phyloP scores from a whole-genome alignment of 2,888 invertebrate species.

The Callyntrura guangdongensis region DNA sequence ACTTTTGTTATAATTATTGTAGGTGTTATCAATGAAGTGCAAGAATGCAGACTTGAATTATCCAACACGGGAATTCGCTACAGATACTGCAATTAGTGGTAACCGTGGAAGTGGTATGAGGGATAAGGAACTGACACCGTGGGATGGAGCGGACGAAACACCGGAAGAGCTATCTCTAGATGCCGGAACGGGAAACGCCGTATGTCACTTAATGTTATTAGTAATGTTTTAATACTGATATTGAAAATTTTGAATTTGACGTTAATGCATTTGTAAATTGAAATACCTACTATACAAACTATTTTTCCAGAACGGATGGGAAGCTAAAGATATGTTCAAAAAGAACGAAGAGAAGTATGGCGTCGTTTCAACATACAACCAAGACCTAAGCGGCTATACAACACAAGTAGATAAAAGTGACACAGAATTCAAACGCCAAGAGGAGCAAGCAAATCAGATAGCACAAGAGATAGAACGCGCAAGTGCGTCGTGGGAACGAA shows the following conservation, averaged over 20 bases:
- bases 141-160: constrained; percentile 88
- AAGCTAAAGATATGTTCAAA: constrained; percentile 98
- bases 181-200: constrained; percentile 36
- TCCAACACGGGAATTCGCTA: constrained; percentile 86
- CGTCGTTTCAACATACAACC: constrained; percentile 96
- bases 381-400: constrained; percentile 96
- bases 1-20: background rate
- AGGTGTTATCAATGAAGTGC: constrained; percentile 83
- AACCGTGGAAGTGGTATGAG: constrained; percentile 91
- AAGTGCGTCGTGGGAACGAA: constrained; percentile 92
- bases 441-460: constrained; percentile 95
- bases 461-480: constrained; percentile 97
- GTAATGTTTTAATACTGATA: background rate
- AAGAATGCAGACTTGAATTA: constrained; percentile 81
- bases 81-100: constrained; percentile 93
- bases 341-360: constrained; percentile 97
- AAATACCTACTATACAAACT: background rate
- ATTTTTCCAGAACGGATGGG: constrained; percentile 94
- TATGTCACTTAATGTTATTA: constrained; percentile 15
- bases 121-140: constrained; percentile 95
- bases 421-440: constrained; percentile 93
- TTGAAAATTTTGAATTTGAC: background rate
- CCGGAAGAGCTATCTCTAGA: constrained; percentile 67
- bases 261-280: background rate
- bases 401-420: constrained; percentile 94